Base-by-base conservation (phyloP, 2,113 vertebrate genomes). In the Acanthisitta chloris region DNA sequence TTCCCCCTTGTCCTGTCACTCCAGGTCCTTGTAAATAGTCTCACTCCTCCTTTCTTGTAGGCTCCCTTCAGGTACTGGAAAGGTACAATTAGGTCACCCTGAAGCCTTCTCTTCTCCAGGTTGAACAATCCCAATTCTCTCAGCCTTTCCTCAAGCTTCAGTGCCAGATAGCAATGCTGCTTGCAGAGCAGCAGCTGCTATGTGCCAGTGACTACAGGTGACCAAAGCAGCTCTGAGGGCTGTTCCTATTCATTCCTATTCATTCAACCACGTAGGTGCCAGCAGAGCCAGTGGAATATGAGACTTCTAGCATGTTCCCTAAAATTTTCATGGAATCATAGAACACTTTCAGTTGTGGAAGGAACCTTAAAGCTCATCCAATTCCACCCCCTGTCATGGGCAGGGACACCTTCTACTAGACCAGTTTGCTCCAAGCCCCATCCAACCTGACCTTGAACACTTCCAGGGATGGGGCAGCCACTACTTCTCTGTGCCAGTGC, bases 171-270 rank as follows among this genome's bases (percentile, higher is more conserved):
- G 26, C 0, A 16, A 26, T 25, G n/a, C 11, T 17, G 12, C 64
- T 4, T 1, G 18, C 3, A 10, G 46, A 34, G 82, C 46, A 10
- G 58, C 38, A 8, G 15, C 52, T 45, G 65, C 46, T 33, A 21
- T 4, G 21, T 17, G n/a, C 26, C 31, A 4, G 31, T 4, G 52
- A 31, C 9, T 1, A 5, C 0, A 0, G 42, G 46, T 29, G 70
- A 36, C 65, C 13, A 10, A 8, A 52, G 54, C 54, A 34, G 54
- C 31, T 33, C 29, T 77, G 43, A 89, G 36, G 54, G 57, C 26
- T 55, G 45, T 23, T 49, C 40, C 10, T 55, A 0, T 42, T n/a
- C n/a, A n/a, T n/a, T n/a, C n/a, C n/a, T n/a, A n/a, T n/a, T n/a
- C n/a, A n/a, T n/a, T n/a, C n/a, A n/a, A n/a, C n/a, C n/a, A n/a